A percentile compares a stretch with the other conserved stretches of the same genome.
Evolutionary conservation across 2,888 invertebrate species (phyloP).

Genomic region (Mylabris sibirica): DNA sequence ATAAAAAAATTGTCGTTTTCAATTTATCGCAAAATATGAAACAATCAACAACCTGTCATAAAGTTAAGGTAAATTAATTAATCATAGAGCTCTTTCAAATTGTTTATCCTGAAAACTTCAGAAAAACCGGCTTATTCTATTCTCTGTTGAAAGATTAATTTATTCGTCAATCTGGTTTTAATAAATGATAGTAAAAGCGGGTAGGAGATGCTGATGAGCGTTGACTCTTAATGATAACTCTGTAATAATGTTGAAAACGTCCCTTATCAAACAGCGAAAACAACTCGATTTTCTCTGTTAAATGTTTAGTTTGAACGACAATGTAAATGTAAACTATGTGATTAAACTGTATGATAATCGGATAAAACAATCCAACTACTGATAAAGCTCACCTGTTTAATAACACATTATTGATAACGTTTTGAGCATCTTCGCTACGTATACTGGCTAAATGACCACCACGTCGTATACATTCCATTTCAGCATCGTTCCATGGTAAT

Average conservation of each 20-base stretch:
- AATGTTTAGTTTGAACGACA: background rate
- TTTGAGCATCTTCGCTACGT: slow-evolving; percentile 70
- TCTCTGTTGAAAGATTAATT: background rate
- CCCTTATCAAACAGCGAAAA: background rate
- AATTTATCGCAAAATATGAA: background rate
- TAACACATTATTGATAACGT: slow-evolving; percentile 69
- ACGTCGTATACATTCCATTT: slow-evolving; percentile 68
- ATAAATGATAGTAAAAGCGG: background rate
- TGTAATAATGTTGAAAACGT: background rate
- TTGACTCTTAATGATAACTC: background rate
- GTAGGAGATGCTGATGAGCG: background rate
- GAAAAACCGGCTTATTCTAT: background rate
- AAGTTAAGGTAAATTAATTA: background rate
- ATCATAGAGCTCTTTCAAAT: too few relatives aligned
- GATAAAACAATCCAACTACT: background rate
- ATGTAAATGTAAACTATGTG: background rate
- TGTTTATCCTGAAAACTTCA: background rate
- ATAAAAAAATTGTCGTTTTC: too few relatives aligned
- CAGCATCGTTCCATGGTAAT: slow-evolving; percentile 73
- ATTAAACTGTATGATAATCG: background rate
- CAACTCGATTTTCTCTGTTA: background rate
- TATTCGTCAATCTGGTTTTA: background rate
- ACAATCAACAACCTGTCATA: background rate
- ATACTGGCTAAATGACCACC: slow-evolving; percentile 77
- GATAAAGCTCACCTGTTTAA: slow-evolving; percentile 67